Evolutionary conservation across 2,888 invertebrate genomes (phyloP).

Genomic region (Arctia plantaginis): DNA sequence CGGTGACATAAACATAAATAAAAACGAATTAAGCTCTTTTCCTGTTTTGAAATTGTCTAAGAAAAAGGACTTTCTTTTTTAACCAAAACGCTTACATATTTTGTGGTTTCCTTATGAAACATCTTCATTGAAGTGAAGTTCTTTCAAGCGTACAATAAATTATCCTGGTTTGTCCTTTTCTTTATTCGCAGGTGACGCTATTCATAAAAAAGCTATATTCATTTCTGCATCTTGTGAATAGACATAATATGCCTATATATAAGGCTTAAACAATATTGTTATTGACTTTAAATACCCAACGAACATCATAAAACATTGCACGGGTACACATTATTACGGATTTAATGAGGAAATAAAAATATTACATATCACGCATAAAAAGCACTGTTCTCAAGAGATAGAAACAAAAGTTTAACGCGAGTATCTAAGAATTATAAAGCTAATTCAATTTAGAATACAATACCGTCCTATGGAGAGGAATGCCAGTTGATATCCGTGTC

Average conservation of each 20-base stretch:
- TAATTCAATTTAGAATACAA: no score
- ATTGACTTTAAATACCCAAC: no score
- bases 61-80: background rate
- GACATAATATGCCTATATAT: background rate
- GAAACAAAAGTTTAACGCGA: no score
- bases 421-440: no score
- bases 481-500: no score
- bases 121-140: constrained; percentile 9
- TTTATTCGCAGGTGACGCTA: background rate
- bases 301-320: no score
- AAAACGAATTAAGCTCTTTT: background rate
- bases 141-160: constrained; percentile 5
- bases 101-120: constrained; percentile 6
- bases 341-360: no score
- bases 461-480: no score
- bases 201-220: background rate
- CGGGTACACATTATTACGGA: no score
- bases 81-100: background rate
- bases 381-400: no score
- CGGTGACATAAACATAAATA: background rate
- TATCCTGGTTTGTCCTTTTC: background rate
- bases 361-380: no score
- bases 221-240: background rate
- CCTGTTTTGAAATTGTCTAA: background rate
- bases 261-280: no score